Base-by-base conservation (phyloP, 1,140 invertebrate species). In the Zaprionus ghesquierei region DNA sequence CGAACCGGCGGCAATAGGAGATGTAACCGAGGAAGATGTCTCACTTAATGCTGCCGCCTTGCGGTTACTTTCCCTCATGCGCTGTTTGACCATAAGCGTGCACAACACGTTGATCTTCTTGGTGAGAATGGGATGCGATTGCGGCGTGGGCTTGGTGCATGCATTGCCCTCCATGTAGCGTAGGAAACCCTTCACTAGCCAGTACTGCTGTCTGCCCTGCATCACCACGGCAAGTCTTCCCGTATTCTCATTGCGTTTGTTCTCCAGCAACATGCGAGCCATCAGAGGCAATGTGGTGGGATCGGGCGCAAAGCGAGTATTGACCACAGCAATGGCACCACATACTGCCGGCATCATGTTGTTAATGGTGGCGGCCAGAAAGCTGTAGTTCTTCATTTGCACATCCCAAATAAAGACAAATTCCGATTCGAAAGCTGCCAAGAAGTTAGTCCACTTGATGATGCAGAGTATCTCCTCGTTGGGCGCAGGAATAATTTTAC, bases 81-180 rank as follows among this genome's bases (percentile, higher is more conserved):
- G 79, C 38, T 91, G 90, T 49, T 91, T 91, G 0, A 91, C 77
- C 54, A 91, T 66, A 18, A 90, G 56, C 15, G 81, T 80, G 59
- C 90, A 92, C 2, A 92, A 58, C 0, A 87, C 72, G 56, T 92
- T 91, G 25, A 92, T 92, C 63, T 92, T 92, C 49, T 79, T 85
- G 2, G 91, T 89, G 0, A 92, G 62, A 22, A 89, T 15, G 4
- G 91, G 91, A 77, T 92, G 90, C 0, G 81, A 78, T 25, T 72
- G 61, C 3, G 89, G 91, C 15, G 91, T 92, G 2, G 91, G 91
- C 49, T 89, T 91, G 2, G 79, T 80, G 54, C 87, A 89, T 1
- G 91, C 77, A 66, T 79, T 81, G 5, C 70, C 71, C 44, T 77
- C 70, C 72, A 90, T 82, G 5, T 89, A 73, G 0, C 73, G 81